phyloP scores from a whole-genome alignment of 2,797 vertebrate genomes.

The Acestrorhynchus altus region DNA sequence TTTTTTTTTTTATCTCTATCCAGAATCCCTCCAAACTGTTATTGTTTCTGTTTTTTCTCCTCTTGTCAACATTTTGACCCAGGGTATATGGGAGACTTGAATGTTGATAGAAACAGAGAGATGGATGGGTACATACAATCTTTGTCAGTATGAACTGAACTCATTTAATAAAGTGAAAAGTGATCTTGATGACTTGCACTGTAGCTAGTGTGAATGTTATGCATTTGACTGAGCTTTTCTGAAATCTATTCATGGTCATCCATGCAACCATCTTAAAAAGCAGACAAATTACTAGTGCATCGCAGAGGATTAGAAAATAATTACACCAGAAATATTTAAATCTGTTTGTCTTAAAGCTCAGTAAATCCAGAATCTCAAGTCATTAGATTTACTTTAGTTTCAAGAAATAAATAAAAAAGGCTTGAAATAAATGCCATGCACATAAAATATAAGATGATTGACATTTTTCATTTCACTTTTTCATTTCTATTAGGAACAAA shows the following conservation, averaged over 20 bases:
- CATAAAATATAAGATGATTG: no score
- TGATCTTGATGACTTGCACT: background rate
- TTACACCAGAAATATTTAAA: no score
- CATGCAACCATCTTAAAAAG: no score
- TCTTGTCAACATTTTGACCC: constrained; percentile 34
- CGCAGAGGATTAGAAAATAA: no score
- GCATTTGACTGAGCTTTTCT: background rate
- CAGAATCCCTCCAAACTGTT: background rate
- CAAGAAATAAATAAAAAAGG: no score
- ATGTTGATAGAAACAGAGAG: constrained; percentile 23
- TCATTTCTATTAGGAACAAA: no score
- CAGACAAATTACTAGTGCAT: no score
- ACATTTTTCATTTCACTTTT: no score
- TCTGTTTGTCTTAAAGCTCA: no score
- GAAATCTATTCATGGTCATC: background rate
- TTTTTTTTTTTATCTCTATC: background rate
- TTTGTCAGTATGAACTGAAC: constrained; percentile 52
- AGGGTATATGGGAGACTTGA: constrained; percentile 11
- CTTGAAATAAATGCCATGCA: no score
- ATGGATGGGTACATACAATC: constrained; percentile 33
- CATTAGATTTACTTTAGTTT: no score
- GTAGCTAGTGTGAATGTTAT: constrained; percentile 11
- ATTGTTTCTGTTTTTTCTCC: background rate
- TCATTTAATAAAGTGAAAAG: constrained; percentile 61
- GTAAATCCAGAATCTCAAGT: no score